Base-by-base conservation (phyloP, 2,113 vertebrate genomes). In the Pedionomus torquatus region DNA sequence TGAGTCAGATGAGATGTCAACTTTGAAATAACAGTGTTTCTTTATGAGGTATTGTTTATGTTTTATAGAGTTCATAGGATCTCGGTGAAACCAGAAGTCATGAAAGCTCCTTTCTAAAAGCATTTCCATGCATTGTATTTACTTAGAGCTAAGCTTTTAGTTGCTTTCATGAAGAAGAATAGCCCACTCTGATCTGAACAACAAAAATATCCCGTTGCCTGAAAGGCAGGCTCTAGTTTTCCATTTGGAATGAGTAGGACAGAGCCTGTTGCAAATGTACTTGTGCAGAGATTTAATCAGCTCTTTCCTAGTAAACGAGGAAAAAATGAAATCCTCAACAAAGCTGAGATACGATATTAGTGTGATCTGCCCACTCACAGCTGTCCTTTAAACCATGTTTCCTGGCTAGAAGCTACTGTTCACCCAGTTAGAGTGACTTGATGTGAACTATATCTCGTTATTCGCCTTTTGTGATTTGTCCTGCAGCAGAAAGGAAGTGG, bases 11-110 rank as follows among this genome's bases (percentile, higher is more conserved):
- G 65, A n/a, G 52, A 89, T 95, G 91, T 91, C 92, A 92, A 57
- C 63, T 93, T 95, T 85, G 95, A 80, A 97, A 96, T 90, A 96
- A 78, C 71, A 95, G 60, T 69, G 31, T 89, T 94, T 90, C 85
- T 83, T 90, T 83, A 70, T 83, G 88, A 94, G 79, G 51, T 70
- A 93, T 77, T 94, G 87, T 95, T 95, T 96, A 90, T 51, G 26
- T 77, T 83, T 97, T 92, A 48, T 28, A 63, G 39, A 93, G 85
- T 83, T 93, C 85, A 74, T 78, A 92, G 71, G 68, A 92, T 61
- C 60, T 88, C 88, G 96, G 75, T 80, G 76, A 88, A 91, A 93
- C 70, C 30, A 93, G 95, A 96, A 95, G 75, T 72, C 65, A 83
- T 76, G 78, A 93, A 72, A 95, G 41, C 28, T 85, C 7, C 1